Evolutionary conservation across 2,113 vertebrate species (phyloP).

Genomic region (Tauraco erythrolophus): DNA sequence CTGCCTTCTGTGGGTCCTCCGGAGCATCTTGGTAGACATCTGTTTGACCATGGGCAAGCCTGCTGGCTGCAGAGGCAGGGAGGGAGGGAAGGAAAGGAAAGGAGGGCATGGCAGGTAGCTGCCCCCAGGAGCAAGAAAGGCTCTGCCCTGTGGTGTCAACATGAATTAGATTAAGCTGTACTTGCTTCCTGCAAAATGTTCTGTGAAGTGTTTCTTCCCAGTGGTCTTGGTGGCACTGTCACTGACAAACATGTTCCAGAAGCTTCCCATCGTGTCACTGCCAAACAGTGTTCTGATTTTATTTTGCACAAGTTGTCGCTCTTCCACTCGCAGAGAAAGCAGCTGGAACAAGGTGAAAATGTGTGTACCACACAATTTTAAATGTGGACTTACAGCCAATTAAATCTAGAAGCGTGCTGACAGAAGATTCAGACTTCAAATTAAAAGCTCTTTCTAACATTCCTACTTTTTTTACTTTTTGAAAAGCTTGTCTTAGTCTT

Average conservation of each 20-base stretch:
- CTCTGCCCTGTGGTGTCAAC: not conserved
- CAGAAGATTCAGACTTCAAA: not conserved
- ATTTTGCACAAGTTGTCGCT: not conserved
- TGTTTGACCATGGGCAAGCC: rapidly evolving
- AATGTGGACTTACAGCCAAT: not conserved
- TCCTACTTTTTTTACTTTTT: not conserved
- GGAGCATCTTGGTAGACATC: not conserved
- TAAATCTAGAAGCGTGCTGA: not conserved
- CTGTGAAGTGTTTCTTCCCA: not conserved
- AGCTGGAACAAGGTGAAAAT: not conserved
- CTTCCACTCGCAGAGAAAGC: not conserved
- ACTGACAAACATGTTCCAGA: not conserved
- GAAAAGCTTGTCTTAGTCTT: not conserved
- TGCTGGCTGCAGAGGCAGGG: not conserved
- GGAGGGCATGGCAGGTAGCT: rapidly evolving
- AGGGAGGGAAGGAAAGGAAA: not conserved
- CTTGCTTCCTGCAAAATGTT: not conserved
- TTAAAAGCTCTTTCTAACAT: not conserved
- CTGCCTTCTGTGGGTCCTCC: not conserved
- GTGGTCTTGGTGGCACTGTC: not conserved
- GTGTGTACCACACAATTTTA: not conserved
- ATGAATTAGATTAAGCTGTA: rapidly evolving
- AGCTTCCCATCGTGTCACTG: not conserved
- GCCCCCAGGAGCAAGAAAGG: rapidly evolving
- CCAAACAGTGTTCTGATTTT: not conserved